Conservation (phyloP, 2,888 invertebrate species). For the Amitus sp. region DNA sequence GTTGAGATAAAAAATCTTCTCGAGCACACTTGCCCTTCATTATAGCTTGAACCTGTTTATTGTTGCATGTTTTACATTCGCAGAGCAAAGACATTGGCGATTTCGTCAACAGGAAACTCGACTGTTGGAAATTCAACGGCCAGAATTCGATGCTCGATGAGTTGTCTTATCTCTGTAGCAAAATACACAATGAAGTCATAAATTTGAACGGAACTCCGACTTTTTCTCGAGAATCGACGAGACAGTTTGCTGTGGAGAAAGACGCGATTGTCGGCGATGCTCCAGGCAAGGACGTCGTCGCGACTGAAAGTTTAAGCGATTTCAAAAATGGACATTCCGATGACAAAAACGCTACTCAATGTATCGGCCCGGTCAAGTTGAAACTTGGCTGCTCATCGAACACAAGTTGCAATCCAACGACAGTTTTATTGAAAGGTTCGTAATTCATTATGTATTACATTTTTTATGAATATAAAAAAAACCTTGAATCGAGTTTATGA, state of each 20-base stretch:
- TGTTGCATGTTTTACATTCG: neutral
- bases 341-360: constrained; percentile 2
- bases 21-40: neutral
- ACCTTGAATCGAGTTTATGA: no score
- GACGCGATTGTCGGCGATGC: constrained; percentile 48
- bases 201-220: constrained; percentile 43
- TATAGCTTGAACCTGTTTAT: neutral
- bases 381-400: neutral
- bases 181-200: constrained; percentile 65
- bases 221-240: constrained; percentile 15
- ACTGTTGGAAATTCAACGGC: constrained; percentile 27
- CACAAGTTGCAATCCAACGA: neutral
- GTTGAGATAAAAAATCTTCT: neutral
- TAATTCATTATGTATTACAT: no score
- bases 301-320: constrained; percentile 47
- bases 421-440: no score
- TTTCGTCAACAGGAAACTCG: constrained; percentile 16
- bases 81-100: constrained; percentile 18
- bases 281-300: constrained; percentile 67
- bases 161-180: constrained; percentile 64
- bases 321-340: constrained; percentile 14
- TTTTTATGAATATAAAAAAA: no score
- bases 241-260: constrained; percentile 8
- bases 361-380: constrained; percentile 2
- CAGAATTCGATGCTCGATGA: constrained; percentile 48